Evolutionary conservation across 2,797 vertebrate species (phyloP).

Genomic region (Lateolabrax maculatus): DNA sequence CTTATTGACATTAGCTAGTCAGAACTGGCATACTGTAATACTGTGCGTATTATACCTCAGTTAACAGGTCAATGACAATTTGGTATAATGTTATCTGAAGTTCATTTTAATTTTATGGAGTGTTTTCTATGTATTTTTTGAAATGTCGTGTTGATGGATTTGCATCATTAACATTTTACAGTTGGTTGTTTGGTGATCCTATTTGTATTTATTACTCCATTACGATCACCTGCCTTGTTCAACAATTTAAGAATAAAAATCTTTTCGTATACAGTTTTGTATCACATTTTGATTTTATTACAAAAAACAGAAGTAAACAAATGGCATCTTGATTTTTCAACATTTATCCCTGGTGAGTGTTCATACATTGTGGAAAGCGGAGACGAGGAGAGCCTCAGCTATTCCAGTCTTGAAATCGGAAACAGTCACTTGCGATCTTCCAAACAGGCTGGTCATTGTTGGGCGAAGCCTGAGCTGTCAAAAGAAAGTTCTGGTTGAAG

Average conservation of each 20-base stretch:
- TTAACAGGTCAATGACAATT: slow-evolving; percentile 53
- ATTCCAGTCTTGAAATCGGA: slow-evolving; percentile 96
- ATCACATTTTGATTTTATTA: slow-evolving; percentile 43
- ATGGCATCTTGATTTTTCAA: slow-evolving; percentile 9
- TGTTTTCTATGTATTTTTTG: slow-evolving; percentile 64
- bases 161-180: slow-evolving; percentile 40
- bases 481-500: slow-evolving; percentile 97
- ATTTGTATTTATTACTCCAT: slow-evolving; percentile 74
- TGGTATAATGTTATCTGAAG: slow-evolving; percentile 32
- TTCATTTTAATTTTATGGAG: slow-evolving; percentile 44
- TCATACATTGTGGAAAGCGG: neutral
- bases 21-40: slow-evolving; percentile 54
- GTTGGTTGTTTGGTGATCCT: slow-evolving; percentile 62
- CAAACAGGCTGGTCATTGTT: slow-evolving; percentile 92
- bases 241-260: slow-evolving; percentile 78
- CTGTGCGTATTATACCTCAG: slow-evolving; percentile 59
- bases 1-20: slow-evolving; percentile 43
- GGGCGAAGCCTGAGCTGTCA: slow-evolving; percentile 91
- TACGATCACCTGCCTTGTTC: slow-evolving; percentile 69
- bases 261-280: slow-evolving; percentile 67
- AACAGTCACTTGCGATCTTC: slow-evolving; percentile 98
- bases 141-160: slow-evolving; percentile 46
- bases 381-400: slow-evolving; percentile 70
- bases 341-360: neutral
- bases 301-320: slow-evolving; percentile 30